phyloP scores from a whole-genome alignment of 2,113 vertebrate species.

The Verasper variegatus region DNA sequence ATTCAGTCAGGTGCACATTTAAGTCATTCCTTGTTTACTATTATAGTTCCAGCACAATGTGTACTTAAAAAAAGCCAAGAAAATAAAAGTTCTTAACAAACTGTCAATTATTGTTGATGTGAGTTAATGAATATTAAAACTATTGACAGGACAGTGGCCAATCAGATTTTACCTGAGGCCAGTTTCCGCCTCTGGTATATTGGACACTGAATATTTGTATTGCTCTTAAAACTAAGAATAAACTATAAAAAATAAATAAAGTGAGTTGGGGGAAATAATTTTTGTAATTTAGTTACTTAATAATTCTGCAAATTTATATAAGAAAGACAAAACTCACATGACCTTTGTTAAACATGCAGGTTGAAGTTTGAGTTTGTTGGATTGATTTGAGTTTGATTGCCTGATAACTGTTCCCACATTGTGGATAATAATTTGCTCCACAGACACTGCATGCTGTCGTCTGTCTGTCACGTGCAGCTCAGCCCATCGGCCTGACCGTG shows the following conservation, averaged over 20 bases:
- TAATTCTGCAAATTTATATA: not conserved
- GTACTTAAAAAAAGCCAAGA: too few relatives aligned
- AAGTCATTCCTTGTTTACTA: too few relatives aligned
- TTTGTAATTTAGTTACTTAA: not conserved
- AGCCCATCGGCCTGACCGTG: constrained; percentile 34
- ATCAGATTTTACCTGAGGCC: too few relatives aligned
- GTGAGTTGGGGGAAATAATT: not conserved
- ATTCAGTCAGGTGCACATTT: too few relatives aligned
- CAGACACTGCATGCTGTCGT: not conserved
- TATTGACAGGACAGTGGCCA: too few relatives aligned
- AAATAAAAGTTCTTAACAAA: too few relatives aligned
- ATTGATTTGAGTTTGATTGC: not conserved
- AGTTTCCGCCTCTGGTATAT: not conserved
- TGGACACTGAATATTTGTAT: not conserved
- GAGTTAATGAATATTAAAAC: too few relatives aligned
- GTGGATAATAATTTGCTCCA: constrained; percentile 1
- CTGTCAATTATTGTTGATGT: too few relatives aligned
- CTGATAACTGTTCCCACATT: not conserved
- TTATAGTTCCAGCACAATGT: too few relatives aligned
- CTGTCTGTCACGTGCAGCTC: constrained; percentile 42
- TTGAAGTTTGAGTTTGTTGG: not conserved
- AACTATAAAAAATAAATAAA: too few relatives aligned
- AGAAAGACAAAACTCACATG: too few relatives aligned
- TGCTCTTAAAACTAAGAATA: not conserved
- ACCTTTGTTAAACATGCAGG: not conserved